Conservation (phyloP, 2,113 vertebrate species). For the Beaufortia kweichowensis region DNA sequence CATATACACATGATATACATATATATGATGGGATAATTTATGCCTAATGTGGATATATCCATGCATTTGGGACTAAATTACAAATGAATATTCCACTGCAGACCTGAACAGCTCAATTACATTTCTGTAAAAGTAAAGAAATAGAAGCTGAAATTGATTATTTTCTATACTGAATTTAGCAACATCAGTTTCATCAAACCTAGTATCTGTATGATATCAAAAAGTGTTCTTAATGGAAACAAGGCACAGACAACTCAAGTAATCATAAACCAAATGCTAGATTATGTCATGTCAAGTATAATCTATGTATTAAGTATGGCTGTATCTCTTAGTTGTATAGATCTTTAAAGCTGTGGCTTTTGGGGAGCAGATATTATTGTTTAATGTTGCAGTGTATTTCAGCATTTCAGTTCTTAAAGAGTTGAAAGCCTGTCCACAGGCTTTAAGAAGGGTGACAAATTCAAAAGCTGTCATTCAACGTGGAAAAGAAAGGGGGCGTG, state of each 20-base stretch:
- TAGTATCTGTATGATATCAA: background rate
- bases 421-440: slow-evolving; percentile 1
- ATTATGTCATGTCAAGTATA: background rate
- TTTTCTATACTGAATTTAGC: background rate
- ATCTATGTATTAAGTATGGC: too few relatives aligned
- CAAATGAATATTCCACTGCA: background rate
- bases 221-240: background rate
- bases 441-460: background rate
- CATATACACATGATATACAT: too few relatives aligned
- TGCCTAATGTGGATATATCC: too few relatives aligned
- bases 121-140: background rate
- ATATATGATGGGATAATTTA: too few relatives aligned
- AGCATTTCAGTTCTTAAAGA: background rate
- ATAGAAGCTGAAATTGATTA: background rate
- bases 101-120: background rate
- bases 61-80: background rate
- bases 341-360: background rate
- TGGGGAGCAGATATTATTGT: background rate
- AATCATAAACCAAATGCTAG: background rate
- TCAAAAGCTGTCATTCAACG: background rate
- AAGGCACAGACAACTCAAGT: slow-evolving; percentile 39
- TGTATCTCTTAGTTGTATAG: background rate
- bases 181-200: background rate
- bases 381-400: slow-evolving; percentile 25
- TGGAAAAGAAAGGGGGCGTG: background rate